phyloP scores from a whole-genome alignment of 2,888 invertebrate genomes.

The Drosophila antonietae region DNA sequence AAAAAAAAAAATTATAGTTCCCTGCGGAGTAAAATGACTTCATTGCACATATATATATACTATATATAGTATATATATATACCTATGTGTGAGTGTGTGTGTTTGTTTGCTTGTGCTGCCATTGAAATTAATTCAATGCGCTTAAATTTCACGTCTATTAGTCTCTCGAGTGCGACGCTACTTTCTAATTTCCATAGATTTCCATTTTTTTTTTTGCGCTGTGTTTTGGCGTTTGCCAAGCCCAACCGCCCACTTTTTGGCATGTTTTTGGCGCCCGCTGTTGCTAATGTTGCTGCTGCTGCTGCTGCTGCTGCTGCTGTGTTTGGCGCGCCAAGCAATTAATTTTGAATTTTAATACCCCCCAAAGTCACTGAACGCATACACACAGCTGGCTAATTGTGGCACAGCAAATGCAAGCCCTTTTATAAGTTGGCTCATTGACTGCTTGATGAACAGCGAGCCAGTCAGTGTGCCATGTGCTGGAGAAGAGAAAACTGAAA shows the following conservation, averaged over 20 bases:
- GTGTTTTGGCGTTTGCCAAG: conserved; percentile 3
- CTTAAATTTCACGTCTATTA: conserved; percentile 81
- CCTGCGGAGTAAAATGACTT: conserved; percentile 57
- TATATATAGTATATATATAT: conserved; percentile 4
- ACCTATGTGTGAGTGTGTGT: conserved; percentile 5
- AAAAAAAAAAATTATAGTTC: conserved; percentile 8
- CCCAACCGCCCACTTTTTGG: conserved; percentile 20
- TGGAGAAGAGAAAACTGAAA: conserved; percentile 1
- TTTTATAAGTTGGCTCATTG: conserved; percentile 29
- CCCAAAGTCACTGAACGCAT: conserved; percentile 63
- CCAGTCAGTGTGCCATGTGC: neutral
- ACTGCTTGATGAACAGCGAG: conserved; percentile 6
- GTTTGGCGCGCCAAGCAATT: conserved; percentile 65
- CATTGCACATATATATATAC: conserved; percentile 38
- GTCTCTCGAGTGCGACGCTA: conserved; percentile 66
- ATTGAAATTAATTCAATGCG: conserved; percentile 77
- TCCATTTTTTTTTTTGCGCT: conserved; percentile 5
- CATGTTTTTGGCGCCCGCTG: conserved; percentile 23
- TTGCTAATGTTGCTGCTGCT: conserved; percentile 12
- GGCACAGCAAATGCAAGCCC: conserved; percentile 42
- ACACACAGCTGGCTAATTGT: conserved; percentile 51
- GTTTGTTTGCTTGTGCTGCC: conserved; percentile 9
- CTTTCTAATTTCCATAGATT: conserved; percentile 73
- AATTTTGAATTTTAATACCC: conserved; percentile 79
- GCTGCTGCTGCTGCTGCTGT: conserved; percentile 46